Evolutionary conservation across 2,888 invertebrate genomes (phyloP), one percentile per base, ranked within the genome.

Genomic region (Harpalus rufipes): DNA sequence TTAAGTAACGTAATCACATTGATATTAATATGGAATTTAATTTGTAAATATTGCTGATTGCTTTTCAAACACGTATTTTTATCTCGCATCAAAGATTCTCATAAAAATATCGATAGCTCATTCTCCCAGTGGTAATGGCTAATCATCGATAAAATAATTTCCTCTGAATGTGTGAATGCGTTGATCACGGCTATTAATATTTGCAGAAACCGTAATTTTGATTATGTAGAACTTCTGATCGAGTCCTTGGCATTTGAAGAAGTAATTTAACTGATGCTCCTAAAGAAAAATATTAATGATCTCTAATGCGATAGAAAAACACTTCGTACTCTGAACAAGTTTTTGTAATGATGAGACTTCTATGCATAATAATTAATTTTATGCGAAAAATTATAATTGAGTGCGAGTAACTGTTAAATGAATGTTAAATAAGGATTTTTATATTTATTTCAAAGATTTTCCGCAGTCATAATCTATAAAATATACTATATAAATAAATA

Each of bases 141-240:
- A 39, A 68, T 68, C 39, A 68, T 68, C 68, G 39, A 68, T 68
- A 25, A 14, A 68, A 68, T 68, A 68, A 68, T 68, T 68, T 68
- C 10, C 68, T 68, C 3, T 68, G 32, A 68, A 68, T 68, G 68
- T 68, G 68, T 68, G 68, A 68, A 68, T 39, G 68, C 14, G 39
- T 32, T 68, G 68, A 68, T 68, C 68, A 68, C n/a, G 68, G 25
- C 68, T 68, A 68, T 68, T 68, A 68, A 68, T 68, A 68, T 68
- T 68, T 68, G n/a, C 68, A 68, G 68, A 68, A 68, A 68, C 68
- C 68, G 68, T 68, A 68, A 68, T 68, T 68, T 68, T 68, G 39
- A 41, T 68, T 68, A 68, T 68, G 14, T 68, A 68, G 68, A 68
- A 32, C 68, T 68, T 68, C 68, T 68, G 68, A 68, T 68, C 68